Percentiles rank a stretch among this genome's conserved stretches.
phyloP scores from a whole-genome alignment of 2,888 invertebrate species.

The Bellardia pandia region DNA sequence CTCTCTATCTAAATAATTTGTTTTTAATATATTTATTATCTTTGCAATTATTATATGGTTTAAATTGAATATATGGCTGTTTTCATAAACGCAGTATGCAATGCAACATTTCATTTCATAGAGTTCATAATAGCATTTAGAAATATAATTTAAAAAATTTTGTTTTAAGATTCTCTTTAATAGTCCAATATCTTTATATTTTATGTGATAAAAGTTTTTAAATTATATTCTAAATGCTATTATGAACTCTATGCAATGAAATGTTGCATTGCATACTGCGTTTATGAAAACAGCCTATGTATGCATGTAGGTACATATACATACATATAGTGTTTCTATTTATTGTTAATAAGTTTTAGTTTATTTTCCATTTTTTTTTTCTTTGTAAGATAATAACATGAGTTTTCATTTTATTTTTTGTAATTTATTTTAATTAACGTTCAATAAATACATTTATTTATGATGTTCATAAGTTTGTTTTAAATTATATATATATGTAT shows the following conservation, averaged over 20 bases:
- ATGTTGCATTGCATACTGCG: too few relatives aligned
- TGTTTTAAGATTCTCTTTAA: too few relatives aligned
- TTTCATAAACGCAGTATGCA: too few relatives aligned
- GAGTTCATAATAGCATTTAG: too few relatives aligned
- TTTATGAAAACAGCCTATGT: too few relatives aligned
- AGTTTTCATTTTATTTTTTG: slow-evolving; percentile 55
- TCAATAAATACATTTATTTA: slow-evolving; percentile 79
- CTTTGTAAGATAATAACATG: slow-evolving; percentile 75
- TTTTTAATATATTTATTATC: not conserved
- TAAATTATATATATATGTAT: slow-evolving; percentile 51
- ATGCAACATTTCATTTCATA: too few relatives aligned
- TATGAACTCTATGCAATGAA: too few relatives aligned
- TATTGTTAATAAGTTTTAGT: slow-evolving; percentile 55
- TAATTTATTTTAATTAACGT: slow-evolving; percentile 77
- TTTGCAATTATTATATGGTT: slow-evolving; percentile 54
- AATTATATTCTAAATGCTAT: too few relatives aligned
- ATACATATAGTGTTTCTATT: slow-evolving; percentile 14
- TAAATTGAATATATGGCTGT: slow-evolving; percentile 74
- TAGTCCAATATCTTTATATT: too few relatives aligned
- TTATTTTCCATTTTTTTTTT: slow-evolving; percentile 62
- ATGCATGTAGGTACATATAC: too few relatives aligned
- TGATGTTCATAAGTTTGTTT: slow-evolving; percentile 69
- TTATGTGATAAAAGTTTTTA: too few relatives aligned
- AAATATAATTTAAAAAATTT: too few relatives aligned
- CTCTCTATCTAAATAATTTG: not conserved